Evolutionary conservation across 2,797 vertebrate species (phyloP), one percentile per base, ranked within the genome.

Genomic region (Cephalopachus bancanus): DNA sequence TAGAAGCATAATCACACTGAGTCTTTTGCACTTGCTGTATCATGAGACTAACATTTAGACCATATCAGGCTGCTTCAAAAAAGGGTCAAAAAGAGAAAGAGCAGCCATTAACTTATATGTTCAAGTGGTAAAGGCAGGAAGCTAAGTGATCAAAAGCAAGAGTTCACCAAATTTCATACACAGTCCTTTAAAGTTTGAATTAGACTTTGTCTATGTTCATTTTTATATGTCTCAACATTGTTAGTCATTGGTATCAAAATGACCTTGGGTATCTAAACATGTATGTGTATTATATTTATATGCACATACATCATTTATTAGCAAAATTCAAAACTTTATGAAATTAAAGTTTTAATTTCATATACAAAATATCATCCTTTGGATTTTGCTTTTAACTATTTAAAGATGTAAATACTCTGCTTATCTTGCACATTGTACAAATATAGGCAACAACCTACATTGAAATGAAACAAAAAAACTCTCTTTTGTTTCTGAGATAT

Each of bases 301-400:
- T 22, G 6, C 44, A 44, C 44, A 44, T 60, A 53, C n/a, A 44
- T 26, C 9, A 59, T 67, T 71, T 51, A 37, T 33, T 33, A 14
- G 59, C 51, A 83, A 83, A 65, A 75, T 80, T 91, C 14, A 81
- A 87, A 75, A 53, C 51, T 88, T 44, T 51, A 74, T 62, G 49
- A 33, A 96, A 91, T 1, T 75, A 14, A 95, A 67, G 44, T 78
- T 84, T 75, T 19, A 71, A 75, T 75, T 93, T 59, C 57, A 92
- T 51, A 57, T 64, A 67, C 8, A 96, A 72, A 81, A 30, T 59
- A 60, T 6, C 19, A 7, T 55, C 60, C 15, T 72, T 92, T 72
- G n/a, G 3, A 49, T 28, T 87, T 69, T 60, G 1, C 30, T 72
- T 92, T 59, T 22, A 86, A 81, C 10, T 30, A 49, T 60, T 72